A percentile compares a stretch with the other conserved stretches of the same genome.
Evolutionary conservation across 1,140 invertebrate genomes (phyloP).

Genomic region (Phortica variegata): DNA sequence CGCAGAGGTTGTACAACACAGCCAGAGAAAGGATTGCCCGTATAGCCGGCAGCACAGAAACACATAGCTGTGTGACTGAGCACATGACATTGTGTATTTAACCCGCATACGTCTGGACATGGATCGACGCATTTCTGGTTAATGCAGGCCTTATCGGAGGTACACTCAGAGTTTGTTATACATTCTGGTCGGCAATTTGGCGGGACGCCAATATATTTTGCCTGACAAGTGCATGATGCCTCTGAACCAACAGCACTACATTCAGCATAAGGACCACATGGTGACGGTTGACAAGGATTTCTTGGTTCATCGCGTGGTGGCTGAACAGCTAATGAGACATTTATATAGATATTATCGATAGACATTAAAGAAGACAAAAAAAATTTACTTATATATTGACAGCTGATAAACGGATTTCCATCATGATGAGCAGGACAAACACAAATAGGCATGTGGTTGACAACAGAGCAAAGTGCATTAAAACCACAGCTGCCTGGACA

Average conservation of each 20-base stretch:
- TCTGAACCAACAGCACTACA: conserved; percentile 62
- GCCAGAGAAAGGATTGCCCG: conserved; percentile 60
- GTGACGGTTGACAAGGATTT: conserved; percentile 64
- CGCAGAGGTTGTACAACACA: conserved; percentile 18
- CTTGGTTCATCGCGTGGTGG: conserved; percentile 42
- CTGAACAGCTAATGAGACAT: conserved; percentile 65
- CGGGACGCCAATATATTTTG: conserved; percentile 73
- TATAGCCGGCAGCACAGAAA: conserved; percentile 69
- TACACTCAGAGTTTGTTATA: conserved; percentile 73
- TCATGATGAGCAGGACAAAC: conserved; percentile 74
- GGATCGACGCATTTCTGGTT: conserved; percentile 83
- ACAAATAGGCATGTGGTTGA: conserved; percentile 79
- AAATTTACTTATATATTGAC: conserved; percentile 52
- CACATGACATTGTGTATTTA: conserved; percentile 75
- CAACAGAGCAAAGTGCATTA: conserved; percentile 75
- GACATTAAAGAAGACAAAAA: conserved; percentile 6
- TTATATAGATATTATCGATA: background rate
- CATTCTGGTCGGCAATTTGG: conserved; percentile 76
- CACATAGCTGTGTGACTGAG: conserved; percentile 76
- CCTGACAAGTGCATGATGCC: conserved; percentile 75
- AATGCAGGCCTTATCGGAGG: conserved; percentile 71
- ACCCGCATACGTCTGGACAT: conserved; percentile 75
- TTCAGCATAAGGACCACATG: conserved; percentile 66
- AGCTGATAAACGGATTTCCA: conserved; percentile 80
- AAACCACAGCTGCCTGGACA: conserved; percentile 73